Evolutionary conservation across 2,113 vertebrate species (phyloP).

Genomic region (Labeo rohita): DNA sequence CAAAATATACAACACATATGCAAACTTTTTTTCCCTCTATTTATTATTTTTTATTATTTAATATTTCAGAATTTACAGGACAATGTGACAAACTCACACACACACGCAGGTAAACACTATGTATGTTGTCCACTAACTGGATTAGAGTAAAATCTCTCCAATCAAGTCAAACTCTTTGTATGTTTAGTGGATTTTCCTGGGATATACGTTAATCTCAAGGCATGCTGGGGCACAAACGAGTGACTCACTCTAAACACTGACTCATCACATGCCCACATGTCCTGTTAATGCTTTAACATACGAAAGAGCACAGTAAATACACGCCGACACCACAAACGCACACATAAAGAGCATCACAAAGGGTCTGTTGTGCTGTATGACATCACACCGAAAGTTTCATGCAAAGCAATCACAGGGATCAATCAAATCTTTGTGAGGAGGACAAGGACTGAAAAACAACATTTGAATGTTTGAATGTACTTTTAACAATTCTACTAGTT

Average conservation of each 20-base stretch:
- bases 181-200: conserved; percentile 7
- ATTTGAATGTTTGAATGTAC: background rate
- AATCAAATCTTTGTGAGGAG: background rate
- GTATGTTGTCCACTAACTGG: conserved; percentile 5
- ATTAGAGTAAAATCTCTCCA: conserved; percentile 10
- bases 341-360: background rate
- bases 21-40: background rate
- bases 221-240: background rate
- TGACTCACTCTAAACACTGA: conserved; percentile 29
- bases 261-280: conserved; percentile 5
- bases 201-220: conserved; percentile 10
- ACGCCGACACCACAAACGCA: background rate
- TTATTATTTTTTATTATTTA: background rate
- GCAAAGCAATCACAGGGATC: background rate
- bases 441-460: background rate
- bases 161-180: conserved; percentile 22
- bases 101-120: background rate
- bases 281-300: conserved; percentile 1
- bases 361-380: background rate
- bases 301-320: background rate
- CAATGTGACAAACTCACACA: background rate
- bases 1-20: background rate
- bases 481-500: background rate
- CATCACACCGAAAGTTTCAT: background rate
- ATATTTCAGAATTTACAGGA: background rate